These are phyloP conservation scores for Strigops habroptila DNA, from an alignment of 2,113 vertebrate genomes.

Conservation along the genomic window DNA sequence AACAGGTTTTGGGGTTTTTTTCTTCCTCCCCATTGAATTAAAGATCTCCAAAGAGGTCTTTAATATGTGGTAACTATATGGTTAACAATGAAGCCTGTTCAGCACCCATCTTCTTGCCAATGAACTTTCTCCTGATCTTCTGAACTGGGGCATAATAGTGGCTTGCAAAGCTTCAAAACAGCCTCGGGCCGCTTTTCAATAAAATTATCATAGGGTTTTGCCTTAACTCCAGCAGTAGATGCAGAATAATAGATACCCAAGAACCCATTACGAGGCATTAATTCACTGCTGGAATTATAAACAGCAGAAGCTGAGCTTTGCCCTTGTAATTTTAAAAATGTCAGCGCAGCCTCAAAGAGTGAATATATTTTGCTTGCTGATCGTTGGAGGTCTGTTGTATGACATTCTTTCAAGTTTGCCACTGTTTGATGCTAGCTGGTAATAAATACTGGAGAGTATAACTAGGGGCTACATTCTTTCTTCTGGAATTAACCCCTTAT, in stretches of 20 bases:
- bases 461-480: not conserved
- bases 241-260: constrained; percentile 37
- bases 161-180: constrained; percentile 44
- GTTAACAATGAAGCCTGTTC: constrained; percentile 6
- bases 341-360: constrained; percentile 27
- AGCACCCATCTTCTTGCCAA: not conserved
- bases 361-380: constrained; percentile 30
- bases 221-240: constrained; percentile 19
- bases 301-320: constrained; percentile 52
- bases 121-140: constrained; percentile 7
- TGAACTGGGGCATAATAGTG: not conserved
- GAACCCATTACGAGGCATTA: constrained; percentile 26
- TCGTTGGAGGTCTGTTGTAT: constrained; percentile 6
- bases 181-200: constrained; percentile 34
- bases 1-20: not conserved
- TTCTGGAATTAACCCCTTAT: constrained; percentile 12
- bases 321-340: constrained; percentile 46
- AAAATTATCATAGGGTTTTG: constrained; percentile 28
- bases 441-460: constrained; percentile 3
- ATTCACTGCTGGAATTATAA: constrained; percentile 49
- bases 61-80: not conserved
- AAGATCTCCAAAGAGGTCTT: not conserved
- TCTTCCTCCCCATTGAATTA: not conserved
- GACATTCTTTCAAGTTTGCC: constrained; percentile 29
- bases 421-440: constrained; percentile 7